Conservation (phyloP, 2,797 vertebrate species). For the Macroramphosus scolopax region DNA sequence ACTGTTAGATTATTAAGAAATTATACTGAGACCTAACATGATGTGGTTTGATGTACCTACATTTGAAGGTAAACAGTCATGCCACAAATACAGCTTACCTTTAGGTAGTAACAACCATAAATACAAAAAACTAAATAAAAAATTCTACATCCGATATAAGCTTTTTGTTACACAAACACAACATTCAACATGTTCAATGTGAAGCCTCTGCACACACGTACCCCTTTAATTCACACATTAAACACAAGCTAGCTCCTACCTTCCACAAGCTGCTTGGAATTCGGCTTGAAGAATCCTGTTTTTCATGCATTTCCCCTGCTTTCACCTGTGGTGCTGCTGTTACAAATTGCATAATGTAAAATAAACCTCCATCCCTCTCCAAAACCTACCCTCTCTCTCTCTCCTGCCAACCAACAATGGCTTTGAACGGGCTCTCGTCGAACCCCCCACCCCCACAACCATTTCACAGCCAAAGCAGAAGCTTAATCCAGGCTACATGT, state of each 20-base stretch:
- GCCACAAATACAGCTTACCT: not conserved
- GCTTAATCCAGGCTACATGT: constrained; percentile 62
- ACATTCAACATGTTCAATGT: not conserved
- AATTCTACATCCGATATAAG: not conserved
- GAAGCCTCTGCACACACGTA: not conserved
- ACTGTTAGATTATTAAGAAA: no score
- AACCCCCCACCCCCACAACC: constrained; percentile 33
- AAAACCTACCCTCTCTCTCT: constrained; percentile 15
- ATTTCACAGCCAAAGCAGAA: constrained; percentile 48
- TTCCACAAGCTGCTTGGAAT: constrained; percentile 52
- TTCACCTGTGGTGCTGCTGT: constrained; percentile 43
- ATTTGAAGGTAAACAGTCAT: constrained; percentile 8
- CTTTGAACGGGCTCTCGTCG: constrained; percentile 27
- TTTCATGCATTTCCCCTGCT: constrained; percentile 70
- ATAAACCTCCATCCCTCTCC: constrained; percentile 48
- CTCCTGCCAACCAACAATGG: constrained; percentile 43
- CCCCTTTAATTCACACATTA: no score
- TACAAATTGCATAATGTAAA: constrained; percentile 53
- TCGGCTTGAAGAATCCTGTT: constrained; percentile 60
- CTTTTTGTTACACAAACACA: not conserved
- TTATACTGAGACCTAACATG: no score
- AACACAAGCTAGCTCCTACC: constrained; percentile 58
- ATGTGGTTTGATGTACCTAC: no score
- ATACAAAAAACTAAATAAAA: not conserved
- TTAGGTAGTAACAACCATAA: not conserved